Evolutionary conservation across 2,888 invertebrate species (phyloP), one percentile per base, ranked within the genome.

Genomic region (Lingula anatina): DNA sequence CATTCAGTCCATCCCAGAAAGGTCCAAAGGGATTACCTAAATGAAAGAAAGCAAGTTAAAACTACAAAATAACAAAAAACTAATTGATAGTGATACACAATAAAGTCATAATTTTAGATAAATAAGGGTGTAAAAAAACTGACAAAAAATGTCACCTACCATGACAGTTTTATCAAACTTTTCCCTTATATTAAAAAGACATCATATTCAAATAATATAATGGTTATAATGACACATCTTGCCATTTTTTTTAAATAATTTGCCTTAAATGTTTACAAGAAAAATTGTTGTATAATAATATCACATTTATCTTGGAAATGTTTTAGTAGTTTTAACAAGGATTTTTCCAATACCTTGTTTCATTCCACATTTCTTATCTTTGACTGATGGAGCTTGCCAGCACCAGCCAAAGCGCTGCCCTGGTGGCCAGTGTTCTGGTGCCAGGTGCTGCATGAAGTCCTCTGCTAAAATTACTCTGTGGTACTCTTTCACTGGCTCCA

Each of bases 1-100:
- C 64, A 42, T 61, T 61, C 4, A 73, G 55, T 5, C 66, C 72
- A 62, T 71, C 66, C 75, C 75, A 75, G 51, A 75, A 75, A 28
- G 68, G 67, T 2, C 67, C 68, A 58, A 75, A 73, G 23, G 75
- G 75, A 56, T 66, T 68, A 9, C 75, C 70, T 68, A 46, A 3
- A 51, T 25, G n/a, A 46, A 2, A 39, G 20, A n/a, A 9, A 31
- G 35, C 15, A 15, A 31, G 15, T 31, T 7, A 15, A 31, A 7
- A 31, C 9, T 7, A 31, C 9, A 31, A 7, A 12, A 12, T 7
- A 15, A 31, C 35, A 15, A 31, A 31, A 31, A 9, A 31, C 15
- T 31, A 23, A 24, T 2, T 24, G 27, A 21, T 20, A 45, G 3
- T n/a, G 18, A 15, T 26, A 15, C 21, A n/a, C n/a, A n/a, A n/a